Percentiles rank a stretch among this genome's conserved stretches.
phyloP scores from a whole-genome alignment of 2,113 vertebrate genomes.

The Corythoichthys intestinalis region DNA sequence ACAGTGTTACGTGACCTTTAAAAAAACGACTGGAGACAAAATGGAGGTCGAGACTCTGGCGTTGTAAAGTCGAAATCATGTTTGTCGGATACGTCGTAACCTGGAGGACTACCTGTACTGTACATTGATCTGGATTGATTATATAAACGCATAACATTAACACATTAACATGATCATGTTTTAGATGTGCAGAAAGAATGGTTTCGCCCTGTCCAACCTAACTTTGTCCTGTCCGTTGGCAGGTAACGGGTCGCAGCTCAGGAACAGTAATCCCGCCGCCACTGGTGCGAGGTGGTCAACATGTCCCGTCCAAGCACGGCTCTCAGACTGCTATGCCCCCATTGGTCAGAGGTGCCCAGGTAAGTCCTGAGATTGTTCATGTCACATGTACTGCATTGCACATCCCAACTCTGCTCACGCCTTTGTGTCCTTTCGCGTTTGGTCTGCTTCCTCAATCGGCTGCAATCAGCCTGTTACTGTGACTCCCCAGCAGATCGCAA shows the following conservation, averaged over 20 bases:
- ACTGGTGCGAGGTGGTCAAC: conserved; percentile 89
- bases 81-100: no score
- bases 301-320: conserved; percentile 81
- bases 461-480: conserved; percentile 73
- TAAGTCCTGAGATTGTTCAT: conserved; percentile 46
- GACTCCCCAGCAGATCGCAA: conserved; percentile 89
- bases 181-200: no score
- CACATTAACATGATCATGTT: no score
- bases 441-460: not conserved
- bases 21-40: no score
- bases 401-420: not conserved
- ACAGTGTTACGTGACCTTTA: no score
- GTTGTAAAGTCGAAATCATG: no score
- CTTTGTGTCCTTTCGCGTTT: not conserved
- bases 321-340: conserved; percentile 93
- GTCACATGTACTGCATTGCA: not conserved
- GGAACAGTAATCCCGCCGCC: conserved; percentile 92
- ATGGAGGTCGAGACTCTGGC: no score
- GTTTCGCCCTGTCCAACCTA: no score
- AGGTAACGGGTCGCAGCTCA: conserved; percentile 77
- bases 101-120: no score
- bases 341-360: conserved; percentile 92
- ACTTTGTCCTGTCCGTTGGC: conserved; percentile 3
- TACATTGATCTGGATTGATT: no score
- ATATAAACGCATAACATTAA: no score